Evolutionary conservation across 2,888 invertebrate genomes (phyloP).

Genomic region (Scaptomyza polygonia): DNA sequence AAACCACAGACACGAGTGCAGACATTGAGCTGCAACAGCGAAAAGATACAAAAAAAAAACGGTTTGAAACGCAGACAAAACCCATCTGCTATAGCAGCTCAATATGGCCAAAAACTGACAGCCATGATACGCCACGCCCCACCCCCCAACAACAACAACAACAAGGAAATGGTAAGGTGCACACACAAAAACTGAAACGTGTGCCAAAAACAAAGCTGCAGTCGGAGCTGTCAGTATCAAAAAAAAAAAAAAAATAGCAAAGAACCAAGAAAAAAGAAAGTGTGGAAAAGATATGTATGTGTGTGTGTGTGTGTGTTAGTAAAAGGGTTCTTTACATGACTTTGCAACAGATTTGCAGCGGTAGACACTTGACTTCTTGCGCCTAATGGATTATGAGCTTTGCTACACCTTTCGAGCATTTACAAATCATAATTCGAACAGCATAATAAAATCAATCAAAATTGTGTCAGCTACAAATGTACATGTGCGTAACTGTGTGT

Average conservation of each 20-base stretch:
- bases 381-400: conserved; percentile 55
- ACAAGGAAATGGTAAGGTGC: conserved; percentile 53
- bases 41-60: conserved; percentile 23
- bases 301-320: neutral
- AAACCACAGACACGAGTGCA: conserved; percentile 66
- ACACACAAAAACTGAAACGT: conserved; percentile 63
- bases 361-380: conserved; percentile 62
- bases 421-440: conserved; percentile 65
- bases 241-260: neutral
- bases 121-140: conserved; percentile 54
- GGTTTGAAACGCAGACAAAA: conserved; percentile 63
- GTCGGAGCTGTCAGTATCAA: conserved; percentile 73
- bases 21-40: conserved; percentile 44
- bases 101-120: conserved; percentile 67
- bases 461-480: conserved; percentile 53
- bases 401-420: conserved; percentile 55
- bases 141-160: neutral
- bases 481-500: neutral
- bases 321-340: conserved; percentile 37
- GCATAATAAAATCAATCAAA: conserved; percentile 64
- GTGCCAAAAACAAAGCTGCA: conserved; percentile 69
- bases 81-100: conserved; percentile 70
- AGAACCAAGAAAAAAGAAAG: neutral
- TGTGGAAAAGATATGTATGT: neutral
- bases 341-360: conserved; percentile 32